A percentile compares a stretch with the other conserved stretches of the same genome.
These are phyloP conservation scores for Ceratosolen solmsi DNA, from an alignment of 1,140 invertebrate genomes.

Conservation along the genomic window DNA sequence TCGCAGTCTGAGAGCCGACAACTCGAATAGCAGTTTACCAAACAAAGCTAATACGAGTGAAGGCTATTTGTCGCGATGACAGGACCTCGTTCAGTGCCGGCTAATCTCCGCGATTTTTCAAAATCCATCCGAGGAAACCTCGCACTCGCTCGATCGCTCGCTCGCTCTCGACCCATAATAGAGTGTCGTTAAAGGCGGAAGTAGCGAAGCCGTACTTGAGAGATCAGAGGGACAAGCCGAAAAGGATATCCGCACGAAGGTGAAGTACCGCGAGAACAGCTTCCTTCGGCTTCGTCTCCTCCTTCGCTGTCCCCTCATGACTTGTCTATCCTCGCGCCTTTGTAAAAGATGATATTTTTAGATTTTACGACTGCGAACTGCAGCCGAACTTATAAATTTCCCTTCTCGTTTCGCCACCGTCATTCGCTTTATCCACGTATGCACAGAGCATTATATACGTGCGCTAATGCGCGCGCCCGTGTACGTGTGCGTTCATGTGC, in stretches of 20 bases:
- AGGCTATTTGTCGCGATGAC: constrained; percentile 15
- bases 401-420: neutral
- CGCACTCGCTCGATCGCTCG: neutral
- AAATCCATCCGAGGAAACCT: neutral
- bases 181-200: constrained; percentile 37
- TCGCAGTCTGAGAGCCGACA: too few species aligned
- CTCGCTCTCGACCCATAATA: neutral
- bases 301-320: too few species aligned
- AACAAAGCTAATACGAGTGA: neutral
- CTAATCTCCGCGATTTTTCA: neutral
- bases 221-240: constrained; percentile 24
- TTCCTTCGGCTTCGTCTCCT: neutral
- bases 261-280: constrained; percentile 26
- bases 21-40: neutral
- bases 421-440: neutral
- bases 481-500: too few species aligned
- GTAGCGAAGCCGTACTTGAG: constrained; percentile 17
- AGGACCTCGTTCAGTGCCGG: neutral
- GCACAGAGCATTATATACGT: constrained; percentile 25
- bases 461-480: too few species aligned
- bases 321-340: constrained; percentile 7
- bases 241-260: constrained; percentile 21
- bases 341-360: constrained; percentile 44
- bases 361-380: constrained; percentile 23
- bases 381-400: constrained; percentile 40